Conservation (phyloP, 2,797 vertebrate species). For the Acestrorhynchus altus region DNA sequence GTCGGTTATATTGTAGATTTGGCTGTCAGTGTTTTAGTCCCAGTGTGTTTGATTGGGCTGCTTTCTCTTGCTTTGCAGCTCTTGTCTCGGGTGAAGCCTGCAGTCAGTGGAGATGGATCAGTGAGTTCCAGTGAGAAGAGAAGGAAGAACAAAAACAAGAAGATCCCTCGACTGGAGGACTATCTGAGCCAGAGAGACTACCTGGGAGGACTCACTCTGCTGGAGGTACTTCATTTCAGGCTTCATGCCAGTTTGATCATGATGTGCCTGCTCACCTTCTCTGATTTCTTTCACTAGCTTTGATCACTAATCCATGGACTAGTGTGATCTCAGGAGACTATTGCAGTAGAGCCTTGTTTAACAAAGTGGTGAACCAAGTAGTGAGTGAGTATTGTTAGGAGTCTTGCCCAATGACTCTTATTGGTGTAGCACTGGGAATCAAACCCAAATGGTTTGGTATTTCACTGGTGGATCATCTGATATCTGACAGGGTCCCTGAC, state of each 20-base stretch:
- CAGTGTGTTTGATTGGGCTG: background rate
- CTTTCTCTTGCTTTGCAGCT: constrained; percentile 65
- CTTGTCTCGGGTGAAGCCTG: constrained; percentile 90
- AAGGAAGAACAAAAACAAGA: constrained; percentile 86
- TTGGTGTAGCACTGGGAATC: too few species aligned
- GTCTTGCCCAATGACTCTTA: too few species aligned
- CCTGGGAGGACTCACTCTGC: constrained; percentile 88
- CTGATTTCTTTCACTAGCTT: too few species aligned
- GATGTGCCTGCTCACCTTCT: background rate
- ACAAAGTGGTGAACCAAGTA: too few species aligned
- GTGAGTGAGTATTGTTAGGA: too few species aligned
- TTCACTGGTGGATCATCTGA: too few species aligned
- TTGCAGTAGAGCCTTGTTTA: too few species aligned
- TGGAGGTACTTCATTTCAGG: constrained; percentile 82
- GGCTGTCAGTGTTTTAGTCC: too few species aligned
- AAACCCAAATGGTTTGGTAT: too few species aligned
- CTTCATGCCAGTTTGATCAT: background rate
- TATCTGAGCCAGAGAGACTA: constrained; percentile 90
- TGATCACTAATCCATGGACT: background rate
- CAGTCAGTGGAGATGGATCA: constrained; percentile 78
- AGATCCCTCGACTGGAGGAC: constrained; percentile 86
- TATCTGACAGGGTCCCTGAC: too few species aligned
- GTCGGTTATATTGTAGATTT: too few species aligned
- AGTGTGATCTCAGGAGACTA: background rate
- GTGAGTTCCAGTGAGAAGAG: constrained; percentile 78